Evolutionary conservation across 2,888 invertebrate genomes (phyloP).

Genomic region (Clitarchus hookeri): DNA sequence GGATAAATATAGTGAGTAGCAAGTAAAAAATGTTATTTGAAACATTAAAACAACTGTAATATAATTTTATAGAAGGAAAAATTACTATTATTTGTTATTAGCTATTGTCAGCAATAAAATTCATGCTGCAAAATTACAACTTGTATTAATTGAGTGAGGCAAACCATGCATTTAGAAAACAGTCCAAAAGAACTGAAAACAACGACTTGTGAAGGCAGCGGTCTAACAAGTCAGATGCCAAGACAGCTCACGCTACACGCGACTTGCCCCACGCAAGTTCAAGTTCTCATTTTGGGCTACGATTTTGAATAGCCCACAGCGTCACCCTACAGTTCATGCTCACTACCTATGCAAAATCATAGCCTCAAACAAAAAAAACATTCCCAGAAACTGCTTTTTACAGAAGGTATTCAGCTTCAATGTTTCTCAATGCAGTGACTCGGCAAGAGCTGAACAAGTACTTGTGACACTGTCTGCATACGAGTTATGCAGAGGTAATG

Average conservation of each 20-base stretch:
- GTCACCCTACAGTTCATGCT: not conserved
- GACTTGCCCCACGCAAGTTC: not conserved
- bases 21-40: not conserved
- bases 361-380: not conserved
- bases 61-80: not conserved
- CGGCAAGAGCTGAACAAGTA: too few relatives aligned
- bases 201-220: not conserved
- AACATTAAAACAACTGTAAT: not conserved
- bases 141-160: not conserved
- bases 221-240: not conserved
- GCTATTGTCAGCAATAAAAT: not conserved
- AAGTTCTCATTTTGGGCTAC: not conserved
- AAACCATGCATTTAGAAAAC: conserved; percentile 4
- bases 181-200: too few relatives aligned
- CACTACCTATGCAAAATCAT: conserved; percentile 8
- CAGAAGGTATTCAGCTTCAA: too few relatives aligned
- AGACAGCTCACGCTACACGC: not conserved
- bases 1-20: not conserved
- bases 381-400: too few relatives aligned
- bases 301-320: not conserved
- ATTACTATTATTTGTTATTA: not conserved
- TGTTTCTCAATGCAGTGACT: too few relatives aligned
- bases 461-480: too few relatives aligned
- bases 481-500: too few relatives aligned
- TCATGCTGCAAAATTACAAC: conserved; percentile 8